These are phyloP conservation scores for Orthonyx spaldingii DNA, from an alignment of 2,113 vertebrate genomes.

Conservation along the genomic window DNA sequence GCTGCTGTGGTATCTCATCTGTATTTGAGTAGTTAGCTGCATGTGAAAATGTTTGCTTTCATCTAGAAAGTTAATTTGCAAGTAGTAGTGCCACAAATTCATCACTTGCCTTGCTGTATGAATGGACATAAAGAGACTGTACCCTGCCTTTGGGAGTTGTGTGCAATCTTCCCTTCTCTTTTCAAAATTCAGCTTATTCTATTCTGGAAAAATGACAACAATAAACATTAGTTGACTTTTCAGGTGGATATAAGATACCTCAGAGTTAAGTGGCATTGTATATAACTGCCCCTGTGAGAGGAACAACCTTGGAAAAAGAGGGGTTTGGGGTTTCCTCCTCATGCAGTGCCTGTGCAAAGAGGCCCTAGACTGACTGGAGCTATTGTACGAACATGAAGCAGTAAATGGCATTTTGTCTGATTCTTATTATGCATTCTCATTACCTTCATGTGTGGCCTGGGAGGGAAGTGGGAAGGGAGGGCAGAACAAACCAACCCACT, in stretches of 20 bases:
- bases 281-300: not conserved
- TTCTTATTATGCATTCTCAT: not conserved
- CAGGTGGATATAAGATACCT: not conserved
- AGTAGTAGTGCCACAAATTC: not conserved
- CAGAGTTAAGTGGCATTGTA: not conserved
- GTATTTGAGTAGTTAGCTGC: not conserved
- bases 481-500: not conserved
- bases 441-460: slow-evolving; percentile 42
- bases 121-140: not conserved
- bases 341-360: not conserved
- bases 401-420: slow-evolving; percentile 5
- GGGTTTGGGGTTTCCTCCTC: not conserved
- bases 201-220: not conserved
- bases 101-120: not conserved
- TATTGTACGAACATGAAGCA: not conserved
- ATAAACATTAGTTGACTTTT: not conserved
- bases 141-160: not conserved
- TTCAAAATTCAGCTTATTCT: not conserved
- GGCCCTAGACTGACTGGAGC: not conserved
- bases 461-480: slow-evolving; percentile 1
- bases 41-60: not conserved
- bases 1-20: not conserved
- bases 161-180: not conserved
- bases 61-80: slow-evolving; percentile 1
- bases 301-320: not conserved